Evolutionary conservation across 2,888 invertebrate species (phyloP).

Genomic region (Hirudinaria manillensis): DNA sequence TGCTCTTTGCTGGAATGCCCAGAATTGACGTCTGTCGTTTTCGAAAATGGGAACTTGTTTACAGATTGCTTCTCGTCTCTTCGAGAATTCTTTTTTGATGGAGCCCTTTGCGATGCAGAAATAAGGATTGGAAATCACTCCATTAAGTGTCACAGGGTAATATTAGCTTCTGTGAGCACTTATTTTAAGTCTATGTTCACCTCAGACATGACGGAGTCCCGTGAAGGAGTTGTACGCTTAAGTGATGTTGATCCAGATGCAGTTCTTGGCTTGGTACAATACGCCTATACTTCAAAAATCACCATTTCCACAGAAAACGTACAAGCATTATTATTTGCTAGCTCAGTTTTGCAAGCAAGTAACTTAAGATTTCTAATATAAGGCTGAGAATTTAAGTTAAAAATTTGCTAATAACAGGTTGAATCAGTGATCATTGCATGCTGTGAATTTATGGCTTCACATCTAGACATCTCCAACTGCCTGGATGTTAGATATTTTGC

Average conservation of each 20-base stretch:
- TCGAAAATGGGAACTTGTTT: not conserved
- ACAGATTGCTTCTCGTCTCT: not conserved
- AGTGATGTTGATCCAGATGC: constrained; percentile 52
- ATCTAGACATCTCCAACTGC: constrained; percentile 55
- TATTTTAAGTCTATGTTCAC: constrained; percentile 57
- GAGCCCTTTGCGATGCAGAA: constrained; percentile 51
- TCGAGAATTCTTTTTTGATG: constrained; percentile 22
- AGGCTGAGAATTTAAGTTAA: not conserved
- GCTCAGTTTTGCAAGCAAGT: constrained; percentile 50
- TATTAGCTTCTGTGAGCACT: constrained; percentile 55
- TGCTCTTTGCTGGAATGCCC: not conserved
- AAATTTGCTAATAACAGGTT: constrained; percentile 40
- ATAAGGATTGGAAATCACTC: constrained; percentile 46
- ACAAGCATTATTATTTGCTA: constrained; percentile 55
- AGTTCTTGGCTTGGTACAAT: constrained; percentile 51
- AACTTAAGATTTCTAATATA: not conserved
- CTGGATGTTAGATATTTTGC: constrained; percentile 55
- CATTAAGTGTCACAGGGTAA: constrained; percentile 53
- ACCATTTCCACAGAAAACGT: constrained; percentile 53
- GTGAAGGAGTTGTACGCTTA: constrained; percentile 45
- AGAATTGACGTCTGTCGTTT: not conserved
- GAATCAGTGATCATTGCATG: constrained; percentile 55
- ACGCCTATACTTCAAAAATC: constrained; percentile 56
- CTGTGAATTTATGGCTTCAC: constrained; percentile 55
- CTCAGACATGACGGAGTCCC: constrained; percentile 53